Percentiles rank a stretch among this genome's conserved stretches.
Conservation (phyloP, 2,797 vertebrate species). For the Prionace glauca region DNA sequence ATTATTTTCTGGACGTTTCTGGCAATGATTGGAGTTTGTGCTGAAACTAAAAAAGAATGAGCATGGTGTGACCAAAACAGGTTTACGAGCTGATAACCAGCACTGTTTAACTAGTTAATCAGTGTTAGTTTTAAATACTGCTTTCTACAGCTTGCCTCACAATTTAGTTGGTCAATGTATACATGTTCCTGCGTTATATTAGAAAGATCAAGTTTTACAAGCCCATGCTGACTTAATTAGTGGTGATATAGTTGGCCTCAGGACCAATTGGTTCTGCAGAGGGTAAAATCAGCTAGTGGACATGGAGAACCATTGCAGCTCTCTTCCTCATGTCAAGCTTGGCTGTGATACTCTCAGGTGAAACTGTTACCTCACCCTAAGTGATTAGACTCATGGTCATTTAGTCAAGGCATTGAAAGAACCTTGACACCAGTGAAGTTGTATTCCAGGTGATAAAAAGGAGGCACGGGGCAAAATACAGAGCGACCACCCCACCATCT, state of each 20-base stretch:
- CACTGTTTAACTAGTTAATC: neutral
- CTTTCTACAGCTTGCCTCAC: neutral
- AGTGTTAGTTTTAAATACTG: no score
- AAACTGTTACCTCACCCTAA: neutral
- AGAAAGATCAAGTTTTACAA: neutral
- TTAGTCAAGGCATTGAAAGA: neutral
- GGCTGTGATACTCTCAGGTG: neutral
- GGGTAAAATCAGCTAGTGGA: neutral
- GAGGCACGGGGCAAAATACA: neutral
- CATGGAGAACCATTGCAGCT: neutral
- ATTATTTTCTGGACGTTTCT: neutral
- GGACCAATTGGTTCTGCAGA: neutral
- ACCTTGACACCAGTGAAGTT: neutral
- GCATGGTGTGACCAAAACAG: neutral
- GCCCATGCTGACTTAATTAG: neutral
- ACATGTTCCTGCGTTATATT: neutral
- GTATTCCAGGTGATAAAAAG: neutral
- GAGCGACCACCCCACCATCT: neutral
- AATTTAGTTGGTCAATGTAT: neutral
- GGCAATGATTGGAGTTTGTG: neutral
- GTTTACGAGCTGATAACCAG: neutral
- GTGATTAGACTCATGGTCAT: neutral
- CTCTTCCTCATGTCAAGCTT: neutral
- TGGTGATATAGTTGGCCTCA: neutral
- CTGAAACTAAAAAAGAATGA: no score